Base-by-base conservation (phyloP, 2,113 vertebrate species). In the Halichoeres trimaculatus region DNA sequence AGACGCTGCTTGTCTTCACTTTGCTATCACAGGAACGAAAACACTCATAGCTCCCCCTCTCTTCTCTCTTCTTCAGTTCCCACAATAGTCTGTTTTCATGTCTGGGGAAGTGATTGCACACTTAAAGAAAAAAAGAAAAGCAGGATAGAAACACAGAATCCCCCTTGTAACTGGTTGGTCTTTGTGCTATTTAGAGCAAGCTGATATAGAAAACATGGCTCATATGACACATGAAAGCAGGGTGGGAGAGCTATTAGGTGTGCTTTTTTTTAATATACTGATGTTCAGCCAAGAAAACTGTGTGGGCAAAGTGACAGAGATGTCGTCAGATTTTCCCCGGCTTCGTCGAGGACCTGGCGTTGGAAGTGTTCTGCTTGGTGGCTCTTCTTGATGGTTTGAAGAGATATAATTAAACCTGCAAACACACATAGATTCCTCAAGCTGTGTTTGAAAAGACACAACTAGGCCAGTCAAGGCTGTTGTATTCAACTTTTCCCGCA, bases 181-280 rank as follows among this genome's bases (percentile, higher is more conserved):
- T 72, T 47, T 60, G 70, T 62, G 83, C 54, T 77, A 72, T 74
- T 82, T 70, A 59, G 55, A 69, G 52, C 61, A 61, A 83, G 67
- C 22, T 19, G 8, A 20, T 59, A 52, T 19, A 74, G 67, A 60
- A 40, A 76, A 70, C 71, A 67, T 66, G 79, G 69, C 57, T 83
- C 71, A 67, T 78, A 50, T 81, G 76, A 74, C 64, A 72, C 78
- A 82, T 79, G 57, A 84, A 74, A 81, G 79, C 17, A 1, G 45
- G 56, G 40, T 55, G 72, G 56, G 40, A 51, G 72, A 70, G 70
- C 48, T 70, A 70, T 78, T 62, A 55, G 40, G 53, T 78, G 48
- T 45, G 12, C 9, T 41, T 41, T 41, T 14, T 14, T 14, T 16
- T 41, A 13, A 13, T 41, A 48, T 64, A 58, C 71, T 70, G 81